These are phyloP conservation scores for Hirtodrosophila histrioides DNA, from an alignment of 2,888 invertebrate genomes.

Conservation along the genomic window DNA sequence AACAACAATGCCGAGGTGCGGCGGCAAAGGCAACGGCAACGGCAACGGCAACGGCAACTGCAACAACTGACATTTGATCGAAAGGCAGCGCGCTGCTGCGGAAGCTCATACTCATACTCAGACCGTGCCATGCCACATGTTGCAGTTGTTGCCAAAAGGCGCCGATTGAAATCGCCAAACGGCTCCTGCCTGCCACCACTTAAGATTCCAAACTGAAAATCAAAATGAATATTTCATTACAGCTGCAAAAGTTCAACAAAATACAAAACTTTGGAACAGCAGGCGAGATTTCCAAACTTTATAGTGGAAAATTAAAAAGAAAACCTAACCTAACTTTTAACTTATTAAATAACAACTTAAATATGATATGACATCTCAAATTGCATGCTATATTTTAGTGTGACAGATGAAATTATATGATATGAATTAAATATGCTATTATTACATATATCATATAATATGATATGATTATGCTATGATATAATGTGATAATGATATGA, in stretches of 20 bases:
- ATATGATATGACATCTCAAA: no score
- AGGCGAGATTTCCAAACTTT: not conserved
- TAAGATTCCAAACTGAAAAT: constrained; percentile 31
- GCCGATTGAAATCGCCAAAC: constrained; percentile 54
- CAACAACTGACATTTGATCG: constrained; percentile 69
- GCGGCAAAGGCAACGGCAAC: constrained; percentile 52
- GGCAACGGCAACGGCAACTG: constrained; percentile 9
- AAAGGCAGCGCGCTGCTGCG: constrained; percentile 68
- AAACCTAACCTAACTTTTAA: no score
- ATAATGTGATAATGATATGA: no score
- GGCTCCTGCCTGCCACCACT: constrained; percentile 29
- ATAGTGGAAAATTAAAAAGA: no score
- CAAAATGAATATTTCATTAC: constrained; percentile 27
- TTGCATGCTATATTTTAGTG: no score
- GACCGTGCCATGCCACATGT: constrained; percentile 33
- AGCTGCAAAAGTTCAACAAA: constrained; percentile 2
- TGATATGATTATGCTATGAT: no score
- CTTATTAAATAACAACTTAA: no score
- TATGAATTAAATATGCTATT: no score
- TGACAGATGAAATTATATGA: no score
- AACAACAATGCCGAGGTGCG: constrained; percentile 39
- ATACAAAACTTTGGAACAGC: no score
- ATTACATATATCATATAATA: no score
- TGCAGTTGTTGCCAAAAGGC: constrained; percentile 47
- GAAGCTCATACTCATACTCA: constrained; percentile 56